phyloP scores from a whole-genome alignment of 2,888 invertebrate species.

The Scaptomyza cyrtandrae region DNA sequence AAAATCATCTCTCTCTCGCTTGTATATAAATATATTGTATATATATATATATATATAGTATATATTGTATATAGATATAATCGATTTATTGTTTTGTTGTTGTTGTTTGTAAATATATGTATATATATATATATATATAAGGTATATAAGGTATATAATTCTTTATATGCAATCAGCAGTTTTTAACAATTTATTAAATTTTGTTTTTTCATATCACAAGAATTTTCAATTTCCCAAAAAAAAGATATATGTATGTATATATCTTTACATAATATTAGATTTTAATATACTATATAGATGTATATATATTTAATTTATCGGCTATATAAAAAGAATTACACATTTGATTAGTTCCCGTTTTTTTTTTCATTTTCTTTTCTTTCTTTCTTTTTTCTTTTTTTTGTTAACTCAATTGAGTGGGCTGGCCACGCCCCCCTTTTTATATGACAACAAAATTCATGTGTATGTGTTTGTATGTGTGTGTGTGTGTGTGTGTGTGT shows the following conservation, averaged over 20 bases:
- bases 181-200: slow-evolving; percentile 76
- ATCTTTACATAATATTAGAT: slow-evolving; percentile 19
- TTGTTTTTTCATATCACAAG: slow-evolving; percentile 78
- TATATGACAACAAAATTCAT: slow-evolving; percentile 59
- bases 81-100: slow-evolving; percentile 13
- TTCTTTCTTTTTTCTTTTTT: background rate
- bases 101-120: slow-evolving; percentile 33
- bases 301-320: slow-evolving; percentile 16
- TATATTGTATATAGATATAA: slow-evolving; percentile 44
- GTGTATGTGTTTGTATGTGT: slow-evolving; percentile 36
- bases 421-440: slow-evolving; percentile 55
- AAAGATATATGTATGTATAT: slow-evolving; percentile 39
- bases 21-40: slow-evolving; percentile 78
- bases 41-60: slow-evolving; percentile 33
- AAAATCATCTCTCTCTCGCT: slow-evolving; percentile 38
- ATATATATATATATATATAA: slow-evolving; percentile 2
- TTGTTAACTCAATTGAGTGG: slow-evolving; percentile 56
- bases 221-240: slow-evolving; percentile 78
- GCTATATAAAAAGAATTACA: slow-evolving; percentile 58
- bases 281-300: slow-evolving; percentile 11
- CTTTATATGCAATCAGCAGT: slow-evolving; percentile 56
- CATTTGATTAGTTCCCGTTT: slow-evolving; percentile 62
- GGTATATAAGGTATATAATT: slow-evolving; percentile 21
- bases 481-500: slow-evolving; percentile 34
- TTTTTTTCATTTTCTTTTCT: background rate